Evolutionary conservation across 2,797 vertebrate genomes (phyloP).

Genomic region (Artibeus lituratus): DNA sequence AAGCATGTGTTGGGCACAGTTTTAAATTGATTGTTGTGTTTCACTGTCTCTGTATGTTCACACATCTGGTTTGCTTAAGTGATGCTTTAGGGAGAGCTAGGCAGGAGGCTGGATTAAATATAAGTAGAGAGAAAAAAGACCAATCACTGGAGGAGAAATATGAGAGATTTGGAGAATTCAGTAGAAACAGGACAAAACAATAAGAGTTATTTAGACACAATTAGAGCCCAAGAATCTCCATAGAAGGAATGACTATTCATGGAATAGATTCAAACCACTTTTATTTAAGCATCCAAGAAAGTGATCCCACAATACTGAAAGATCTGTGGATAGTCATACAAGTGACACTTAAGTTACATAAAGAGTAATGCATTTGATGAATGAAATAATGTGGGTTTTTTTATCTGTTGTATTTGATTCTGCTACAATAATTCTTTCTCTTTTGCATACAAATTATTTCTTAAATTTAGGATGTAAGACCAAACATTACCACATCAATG

Average conservation of each 20-base stretch:
- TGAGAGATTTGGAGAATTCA: not conserved
- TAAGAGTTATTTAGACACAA: not conserved
- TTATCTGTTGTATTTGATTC: not conserved
- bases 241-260: not conserved
- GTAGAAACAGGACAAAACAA: not conserved
- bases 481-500: not conserved
- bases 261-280: not conserved
- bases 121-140: not conserved
- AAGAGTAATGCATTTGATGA: not conserved
- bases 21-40: not conserved
- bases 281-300: not conserved
- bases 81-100: not conserved
- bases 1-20: not conserved
- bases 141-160: not conserved
- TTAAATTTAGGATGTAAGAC: conserved; percentile 22
- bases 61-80: not conserved
- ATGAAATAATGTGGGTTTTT: not conserved
- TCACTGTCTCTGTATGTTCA: not conserved
- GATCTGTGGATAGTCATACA: not conserved
- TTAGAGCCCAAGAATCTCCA: not conserved
- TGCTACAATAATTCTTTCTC: not conserved
- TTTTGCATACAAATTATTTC: conserved; percentile 37
- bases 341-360: not conserved
- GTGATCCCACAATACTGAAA: not conserved
- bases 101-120: not conserved